These are phyloP conservation scores for Leptocoma aspasia DNA, from an alignment of 2,113 vertebrate genomes.

Conservation along the genomic window DNA sequence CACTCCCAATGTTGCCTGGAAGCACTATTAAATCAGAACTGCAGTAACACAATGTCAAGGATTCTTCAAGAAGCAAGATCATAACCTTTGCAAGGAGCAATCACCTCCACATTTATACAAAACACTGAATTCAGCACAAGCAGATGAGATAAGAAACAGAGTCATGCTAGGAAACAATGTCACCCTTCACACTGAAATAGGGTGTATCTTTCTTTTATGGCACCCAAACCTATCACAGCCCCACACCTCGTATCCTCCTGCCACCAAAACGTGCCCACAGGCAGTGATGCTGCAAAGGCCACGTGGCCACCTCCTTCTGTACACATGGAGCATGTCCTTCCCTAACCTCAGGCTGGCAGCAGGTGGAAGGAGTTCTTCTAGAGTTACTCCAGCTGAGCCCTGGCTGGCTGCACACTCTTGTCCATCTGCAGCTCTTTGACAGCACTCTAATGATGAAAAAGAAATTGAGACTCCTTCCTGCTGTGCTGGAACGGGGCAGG, in stretches of 20 bases:
- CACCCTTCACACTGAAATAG: background rate
- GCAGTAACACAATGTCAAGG: fast-evolving
- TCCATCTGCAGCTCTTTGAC: background rate
- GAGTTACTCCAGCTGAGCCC: conserved; percentile 44
- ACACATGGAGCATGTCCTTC: background rate
- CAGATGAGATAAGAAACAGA: background rate
- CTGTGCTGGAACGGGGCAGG: background rate
- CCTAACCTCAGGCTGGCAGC: conserved; percentile 1
- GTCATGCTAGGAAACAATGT: background rate
- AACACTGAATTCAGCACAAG: background rate
- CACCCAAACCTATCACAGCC: background rate
- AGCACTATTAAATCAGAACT: background rate
- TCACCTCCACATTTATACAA: fast-evolving
- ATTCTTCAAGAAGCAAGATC: background rate
- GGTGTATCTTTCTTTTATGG: background rate
- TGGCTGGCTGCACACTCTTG: background rate
- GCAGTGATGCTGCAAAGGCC: background rate
- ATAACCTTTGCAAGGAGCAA: background rate
- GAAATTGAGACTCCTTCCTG: background rate
- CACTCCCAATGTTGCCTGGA: fast-evolving
- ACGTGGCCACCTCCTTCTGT: fast-evolving
- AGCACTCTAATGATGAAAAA: background rate
- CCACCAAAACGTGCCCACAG: fast-evolving
- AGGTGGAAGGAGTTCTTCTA: conserved; percentile 48
- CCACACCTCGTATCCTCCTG: background rate